Evolutionary conservation across 2,113 vertebrate species (phyloP).

Genomic region (Rhabdomys dilectus): DNA sequence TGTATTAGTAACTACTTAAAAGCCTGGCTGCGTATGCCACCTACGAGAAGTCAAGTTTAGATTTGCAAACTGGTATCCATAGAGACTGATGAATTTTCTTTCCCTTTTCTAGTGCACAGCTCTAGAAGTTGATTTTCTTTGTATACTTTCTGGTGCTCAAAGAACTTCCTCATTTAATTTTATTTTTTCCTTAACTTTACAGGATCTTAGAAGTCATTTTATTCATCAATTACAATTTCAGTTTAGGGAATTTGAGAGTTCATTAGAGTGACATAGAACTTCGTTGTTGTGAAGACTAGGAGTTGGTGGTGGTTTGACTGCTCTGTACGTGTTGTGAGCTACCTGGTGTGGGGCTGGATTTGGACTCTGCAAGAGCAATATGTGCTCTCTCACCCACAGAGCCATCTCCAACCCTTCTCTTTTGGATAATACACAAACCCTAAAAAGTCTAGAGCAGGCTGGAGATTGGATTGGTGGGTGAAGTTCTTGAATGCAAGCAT

Average conservation of each 20-base stretch:
- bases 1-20: neutral
- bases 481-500: neutral
- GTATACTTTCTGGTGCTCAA: neutral
- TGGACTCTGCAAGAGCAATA: neutral
- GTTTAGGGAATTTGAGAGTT: neutral
- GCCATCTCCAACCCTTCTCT: neutral
- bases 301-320: neutral
- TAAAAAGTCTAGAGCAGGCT: slow-evolving; percentile 29
- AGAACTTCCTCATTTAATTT: neutral
- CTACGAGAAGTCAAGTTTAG: slow-evolving; percentile 2
- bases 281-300: neutral
- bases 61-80: neutral
- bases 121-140: neutral
- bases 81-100: neutral
- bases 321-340: neutral
- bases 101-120: neutral
- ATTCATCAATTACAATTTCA: neutral
- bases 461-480: neutral
- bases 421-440: neutral
- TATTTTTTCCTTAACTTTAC: neutral
- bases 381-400: neutral
- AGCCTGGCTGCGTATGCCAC: neutral
- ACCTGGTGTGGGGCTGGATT: neutral
- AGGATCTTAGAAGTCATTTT: slow-evolving; percentile 34
- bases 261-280: neutral